A percentile compares a stretch with the other conserved stretches of the same genome.
Evolutionary conservation across 2,888 invertebrate genomes (phyloP).

Genomic region (Trichopoda pennipes): DNA sequence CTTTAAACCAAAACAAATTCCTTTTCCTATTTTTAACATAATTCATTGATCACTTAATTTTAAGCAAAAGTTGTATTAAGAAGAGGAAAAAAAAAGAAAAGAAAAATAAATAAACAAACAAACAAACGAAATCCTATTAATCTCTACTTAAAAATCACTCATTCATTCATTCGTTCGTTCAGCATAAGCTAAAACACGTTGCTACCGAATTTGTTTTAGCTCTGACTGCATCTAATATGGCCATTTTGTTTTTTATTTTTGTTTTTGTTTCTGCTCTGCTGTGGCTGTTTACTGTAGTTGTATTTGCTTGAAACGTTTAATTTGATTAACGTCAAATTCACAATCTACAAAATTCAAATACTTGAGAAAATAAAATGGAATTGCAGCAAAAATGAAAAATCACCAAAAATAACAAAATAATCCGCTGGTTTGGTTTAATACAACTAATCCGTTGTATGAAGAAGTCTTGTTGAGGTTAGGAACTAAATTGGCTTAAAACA

Average conservation of each 20-base stretch:
- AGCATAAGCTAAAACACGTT: conserved; percentile 19
- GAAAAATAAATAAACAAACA: conserved; percentile 6
- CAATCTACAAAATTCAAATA: conserved; percentile 38
- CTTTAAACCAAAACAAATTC: conserved; percentile 49
- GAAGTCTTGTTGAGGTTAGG: not conserved
- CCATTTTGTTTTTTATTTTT: no score
- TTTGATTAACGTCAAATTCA: conserved; percentile 67
- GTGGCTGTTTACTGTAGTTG: conserved; percentile 45
- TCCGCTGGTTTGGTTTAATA: conserved; percentile 27
- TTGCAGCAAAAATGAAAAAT: conserved; percentile 20
- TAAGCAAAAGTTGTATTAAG: conserved; percentile 40
- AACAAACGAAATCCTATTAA: conserved; percentile 51
- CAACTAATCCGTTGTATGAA: not conserved
- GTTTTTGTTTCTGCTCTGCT: no score
- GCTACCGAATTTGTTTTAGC: conserved; percentile 57
- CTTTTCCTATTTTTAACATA: conserved; percentile 49
- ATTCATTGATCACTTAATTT: conserved; percentile 63
- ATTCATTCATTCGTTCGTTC: conserved; percentile 46
- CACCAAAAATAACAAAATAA: conserved; percentile 29
- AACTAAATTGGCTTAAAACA: no score
- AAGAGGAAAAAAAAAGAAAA: not conserved
- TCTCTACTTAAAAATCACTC: conserved; percentile 66
- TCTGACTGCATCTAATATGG: conserved; percentile 6
- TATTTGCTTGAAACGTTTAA: conserved; percentile 63
- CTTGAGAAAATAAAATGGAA: conserved; percentile 51